Evolutionary conservation across 2,797 vertebrate species (phyloP).

Genomic region (Pangasius sanitwongsei): DNA sequence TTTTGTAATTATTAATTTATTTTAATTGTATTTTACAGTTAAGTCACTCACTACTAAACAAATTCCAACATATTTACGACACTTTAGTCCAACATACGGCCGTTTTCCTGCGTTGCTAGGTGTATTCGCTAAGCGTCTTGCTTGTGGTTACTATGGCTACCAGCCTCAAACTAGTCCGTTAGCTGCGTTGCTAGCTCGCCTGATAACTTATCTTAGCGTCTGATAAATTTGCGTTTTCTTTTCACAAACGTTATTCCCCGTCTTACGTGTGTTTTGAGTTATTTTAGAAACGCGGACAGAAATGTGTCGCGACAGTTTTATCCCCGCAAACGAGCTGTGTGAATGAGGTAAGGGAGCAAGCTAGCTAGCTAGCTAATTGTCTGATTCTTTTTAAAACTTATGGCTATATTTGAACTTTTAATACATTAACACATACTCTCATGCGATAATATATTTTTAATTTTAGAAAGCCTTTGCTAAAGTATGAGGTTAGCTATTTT

Average conservation of each 20-base stretch:
- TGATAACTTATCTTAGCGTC: background rate
- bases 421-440: background rate
- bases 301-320: background rate
- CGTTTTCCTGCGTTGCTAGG: background rate
- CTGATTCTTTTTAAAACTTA: background rate
- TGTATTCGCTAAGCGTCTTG: background rate
- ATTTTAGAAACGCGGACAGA: background rate
- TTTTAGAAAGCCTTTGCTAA: background rate
- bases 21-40: background rate
- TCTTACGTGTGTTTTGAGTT: background rate
- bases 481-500: background rate
- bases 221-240: background rate
- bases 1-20: background rate
- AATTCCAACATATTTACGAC: background rate
- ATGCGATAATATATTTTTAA: too few relatives aligned
- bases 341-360: background rate
- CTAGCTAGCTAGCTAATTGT: background rate
- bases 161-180: background rate
- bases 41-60: background rate
- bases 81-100: background rate
- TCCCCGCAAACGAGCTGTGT: slow-evolving; percentile 19
- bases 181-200: background rate
- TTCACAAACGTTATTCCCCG: background rate
- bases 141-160: slow-evolving; percentile 11
- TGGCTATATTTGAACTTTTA: background rate